phyloP scores from a whole-genome alignment of 2,797 vertebrate species.

The Paramormyrops hopkinsi region DNA sequence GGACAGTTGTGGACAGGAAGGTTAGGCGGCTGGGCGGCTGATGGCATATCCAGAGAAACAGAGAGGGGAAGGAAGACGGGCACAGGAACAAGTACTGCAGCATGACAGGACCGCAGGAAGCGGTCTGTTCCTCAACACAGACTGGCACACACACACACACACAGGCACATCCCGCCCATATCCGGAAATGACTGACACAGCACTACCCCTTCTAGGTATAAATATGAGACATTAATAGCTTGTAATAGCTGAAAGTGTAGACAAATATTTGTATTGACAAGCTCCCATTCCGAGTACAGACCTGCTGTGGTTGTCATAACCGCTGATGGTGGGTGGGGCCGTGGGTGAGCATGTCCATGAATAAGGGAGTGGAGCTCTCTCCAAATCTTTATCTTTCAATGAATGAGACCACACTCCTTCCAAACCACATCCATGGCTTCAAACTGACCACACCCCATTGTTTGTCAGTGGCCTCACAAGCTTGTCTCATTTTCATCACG shows the following conservation, averaged over 20 bases:
- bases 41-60: conserved; percentile 62
- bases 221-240: background rate
- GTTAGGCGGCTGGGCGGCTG: conserved; percentile 62
- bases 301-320: background rate
- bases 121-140: background rate
- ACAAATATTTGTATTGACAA: background rate
- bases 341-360: background rate
- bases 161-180: background rate
- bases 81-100: conserved; percentile 59
- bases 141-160: background rate
- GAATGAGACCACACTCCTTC: background rate
- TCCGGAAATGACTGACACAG: background rate
- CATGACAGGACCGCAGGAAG: conserved; percentile 12
- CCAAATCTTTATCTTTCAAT: background rate
- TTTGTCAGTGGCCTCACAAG: background rate
- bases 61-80: conserved; percentile 44
- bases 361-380: background rate
- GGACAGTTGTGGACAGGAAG: conserved; percentile 68
- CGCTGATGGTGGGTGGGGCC: background rate
- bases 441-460: background rate
- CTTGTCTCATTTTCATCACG: background rate
- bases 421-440: background rate
- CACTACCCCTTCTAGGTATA: background rate
- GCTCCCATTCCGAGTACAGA: background rate
- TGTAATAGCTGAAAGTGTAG: background rate